Evolutionary conservation across 2,113 vertebrate species (phyloP), one percentile per base, ranked within the genome.

Genomic region (Corydoras maculifer): DNA sequence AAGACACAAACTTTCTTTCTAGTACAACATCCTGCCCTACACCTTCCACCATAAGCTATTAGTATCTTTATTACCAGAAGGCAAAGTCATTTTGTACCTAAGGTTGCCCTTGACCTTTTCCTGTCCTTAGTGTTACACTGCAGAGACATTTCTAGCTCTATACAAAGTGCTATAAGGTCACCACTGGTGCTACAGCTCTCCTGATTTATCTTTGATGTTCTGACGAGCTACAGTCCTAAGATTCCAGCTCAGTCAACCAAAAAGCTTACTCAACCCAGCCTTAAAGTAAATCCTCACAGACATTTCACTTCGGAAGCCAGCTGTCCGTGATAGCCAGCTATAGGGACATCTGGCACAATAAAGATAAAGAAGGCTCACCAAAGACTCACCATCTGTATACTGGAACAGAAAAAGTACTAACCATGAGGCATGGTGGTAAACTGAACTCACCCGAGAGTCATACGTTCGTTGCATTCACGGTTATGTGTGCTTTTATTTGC

Each of bases 1-100:
- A 58, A 74, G 72, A 69, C 2, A 51, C 64, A 64, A 60, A 58
- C 32, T 48, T 70, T 54, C 11, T 62, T 70, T 55, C 35, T 43
- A 43, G 35, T 43, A 43, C 35, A 8, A 43, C 35, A 43, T 43
- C 7, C 35, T 43, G 35, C 35, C 35, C 7, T 43, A 43, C 35
- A 43, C 35, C 35, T 43, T 43, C 7, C 51, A 59, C 11, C 58
- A 11, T 58, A 43, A 15, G 58, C 55, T 65, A 13, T 65, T 53
- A 65, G 14, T 65, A 64, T 30, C 18, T 13, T 49, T 14, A 48
- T 68, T 68, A 12, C 8, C 32, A 49, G 55, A 10, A 57, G 30
- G 31, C 53, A 68, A 49, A 29, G 32, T 48, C 15, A 58, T 58
- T 68, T 58, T 6, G 31, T 67, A 53, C 15, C 18, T 43, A 18